Conservation (phyloP, 2,113 vertebrate species). For the Megaceryle torquata region DNA sequence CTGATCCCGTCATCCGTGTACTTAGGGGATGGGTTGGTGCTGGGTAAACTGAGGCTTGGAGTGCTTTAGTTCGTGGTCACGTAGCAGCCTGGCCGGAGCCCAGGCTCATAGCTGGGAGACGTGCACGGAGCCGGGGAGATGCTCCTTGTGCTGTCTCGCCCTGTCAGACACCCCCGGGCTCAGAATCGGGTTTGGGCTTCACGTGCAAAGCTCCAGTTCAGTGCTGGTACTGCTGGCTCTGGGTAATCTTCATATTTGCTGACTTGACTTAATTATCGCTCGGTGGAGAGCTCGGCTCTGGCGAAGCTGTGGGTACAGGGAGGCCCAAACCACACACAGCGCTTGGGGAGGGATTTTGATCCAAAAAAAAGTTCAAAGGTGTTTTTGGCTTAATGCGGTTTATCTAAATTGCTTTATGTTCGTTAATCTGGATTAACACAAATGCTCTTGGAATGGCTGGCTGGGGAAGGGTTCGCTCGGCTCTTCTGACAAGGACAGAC, state of each 20-base stretch:
- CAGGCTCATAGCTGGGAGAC: not conserved
- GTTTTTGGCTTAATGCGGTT: slow-evolving; percentile 40
- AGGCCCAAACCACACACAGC: slow-evolving; percentile 45
- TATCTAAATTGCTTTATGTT: slow-evolving; percentile 66
- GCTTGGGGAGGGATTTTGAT: not conserved
- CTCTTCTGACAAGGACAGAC: not conserved
- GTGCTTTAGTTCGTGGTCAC: not conserved
- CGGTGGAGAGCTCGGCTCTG: not conserved
- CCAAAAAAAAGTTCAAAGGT: slow-evolving; percentile 54
- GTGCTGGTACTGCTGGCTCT: not conserved
- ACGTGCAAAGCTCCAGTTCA: rapidly evolving
- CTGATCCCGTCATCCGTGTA: not conserved
- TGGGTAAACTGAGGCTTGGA: slow-evolving; percentile 35
- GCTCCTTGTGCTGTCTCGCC: rapidly evolving
- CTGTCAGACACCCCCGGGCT: rapidly evolving
- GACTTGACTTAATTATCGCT: not conserved
- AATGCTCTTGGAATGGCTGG: slow-evolving; percentile 20
- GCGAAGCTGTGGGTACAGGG: not conserved
- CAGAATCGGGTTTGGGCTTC: not conserved
- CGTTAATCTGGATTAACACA: slow-evolving; percentile 62
- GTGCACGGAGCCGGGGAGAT: not conserved
- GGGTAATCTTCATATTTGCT: not conserved
- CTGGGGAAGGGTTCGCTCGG: slow-evolving; percentile 21
- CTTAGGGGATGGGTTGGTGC: not conserved
- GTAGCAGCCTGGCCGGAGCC: not conserved